Conservation (phyloP, 2,113 vertebrate species). For the Egretta garzetta region DNA sequence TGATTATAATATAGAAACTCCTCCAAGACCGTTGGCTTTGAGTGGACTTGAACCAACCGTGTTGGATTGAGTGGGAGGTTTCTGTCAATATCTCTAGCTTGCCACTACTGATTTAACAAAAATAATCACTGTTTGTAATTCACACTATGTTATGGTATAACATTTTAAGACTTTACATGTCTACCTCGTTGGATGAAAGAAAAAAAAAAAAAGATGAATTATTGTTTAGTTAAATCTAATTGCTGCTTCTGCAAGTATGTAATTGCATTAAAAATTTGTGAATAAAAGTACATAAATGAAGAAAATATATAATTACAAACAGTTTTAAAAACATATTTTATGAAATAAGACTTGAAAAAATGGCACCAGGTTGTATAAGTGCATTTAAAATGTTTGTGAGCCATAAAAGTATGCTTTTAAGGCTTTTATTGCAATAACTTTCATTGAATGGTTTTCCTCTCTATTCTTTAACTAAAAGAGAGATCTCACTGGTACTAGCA, state of each 20-base stretch:
- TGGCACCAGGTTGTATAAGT: accelerated
- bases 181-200: not conserved
- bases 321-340: not conserved
- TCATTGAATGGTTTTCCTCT: not conserved
- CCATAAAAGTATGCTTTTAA: not conserved
- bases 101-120: not conserved
- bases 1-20: not conserved
- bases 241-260: not conserved
- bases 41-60: not conserved
- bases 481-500: not conserved
- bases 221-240: not conserved
- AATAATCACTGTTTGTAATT: not conserved
- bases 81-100: not conserved
- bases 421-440: not conserved
- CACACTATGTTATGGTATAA: not conserved
- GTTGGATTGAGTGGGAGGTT: not conserved
- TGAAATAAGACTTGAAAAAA: not conserved
- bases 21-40: not conserved
- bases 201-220: not conserved
- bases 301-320: not conserved
- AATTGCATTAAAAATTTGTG: not conserved
- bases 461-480: not conserved
- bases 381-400: not conserved
- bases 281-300: not conserved
- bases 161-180: not conserved